Base-by-base conservation (phyloP, 2,113 vertebrate species). In the Neogobius melanostomus region DNA sequence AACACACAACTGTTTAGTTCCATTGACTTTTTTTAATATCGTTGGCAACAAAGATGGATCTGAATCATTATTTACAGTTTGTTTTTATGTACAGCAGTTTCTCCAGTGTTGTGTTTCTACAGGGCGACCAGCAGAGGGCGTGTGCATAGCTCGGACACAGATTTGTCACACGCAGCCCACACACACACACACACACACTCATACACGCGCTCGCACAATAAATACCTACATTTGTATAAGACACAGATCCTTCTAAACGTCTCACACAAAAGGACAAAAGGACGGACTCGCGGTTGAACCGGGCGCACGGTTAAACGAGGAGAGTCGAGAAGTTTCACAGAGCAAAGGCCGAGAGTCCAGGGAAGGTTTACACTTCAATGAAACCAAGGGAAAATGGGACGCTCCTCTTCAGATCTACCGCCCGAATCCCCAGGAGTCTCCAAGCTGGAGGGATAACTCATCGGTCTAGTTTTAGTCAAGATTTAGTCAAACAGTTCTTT, bases 41-140 rank as follows among this genome's bases (percentile, higher is more conserved):
- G 81, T 85, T 88, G 87, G 85, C 82, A 88, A 88, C 83, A 87
- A 88, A 87, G 81, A 87, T 76, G 77, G 81, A 86, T 86, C 89
- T 89, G 90, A 95, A 92, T 91, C 90, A 88, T 77, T 92, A 92
- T 94, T 91, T 92, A 89, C 85, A 88, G 53, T 56, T 17, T 51
- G 4, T 90, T 85, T 81, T 83, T 91, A 95, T 94, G 87, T 94
- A 94, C 93, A 95, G 89, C 93, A 94, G 89, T 77, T 85, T 82
- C 84, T 84, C 78, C 82, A 70, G 50, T 56, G 53, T 54, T 59
- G 74, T 59, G 79, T 82, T 69, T 54, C 63, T 71, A 74, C 54
- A 67, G 71, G 69, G 48, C 61, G 16, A 4, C 42, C 52, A 8
- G 11, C 6, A 0, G n/a, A 64, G 44, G 1, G 5, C 49, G 76